Evolutionary conservation across 2,797 vertebrate genomes (phyloP).

Genomic region (Potorous gilbertii): DNA sequence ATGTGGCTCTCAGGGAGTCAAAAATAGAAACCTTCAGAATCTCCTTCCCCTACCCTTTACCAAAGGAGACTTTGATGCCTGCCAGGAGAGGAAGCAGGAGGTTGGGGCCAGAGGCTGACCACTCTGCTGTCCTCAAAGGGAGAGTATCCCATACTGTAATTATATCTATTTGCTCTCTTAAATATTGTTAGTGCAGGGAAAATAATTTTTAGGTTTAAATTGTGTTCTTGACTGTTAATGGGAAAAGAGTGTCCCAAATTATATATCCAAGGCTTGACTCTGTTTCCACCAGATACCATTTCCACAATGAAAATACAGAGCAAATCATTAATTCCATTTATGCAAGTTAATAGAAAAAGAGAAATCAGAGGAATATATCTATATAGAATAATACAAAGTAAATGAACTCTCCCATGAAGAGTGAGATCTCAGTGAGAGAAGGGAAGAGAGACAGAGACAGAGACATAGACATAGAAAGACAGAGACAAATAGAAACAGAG

Average conservation of each 20-base stretch:
- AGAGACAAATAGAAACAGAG: conserved; percentile 2
- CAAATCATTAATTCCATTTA: neutral
- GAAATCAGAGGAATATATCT: neutral
- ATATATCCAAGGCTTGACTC: neutral
- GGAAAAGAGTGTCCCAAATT: neutral
- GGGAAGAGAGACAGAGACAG: no score
- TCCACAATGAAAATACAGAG: neutral
- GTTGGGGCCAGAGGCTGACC: neutral
- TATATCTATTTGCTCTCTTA: neutral
- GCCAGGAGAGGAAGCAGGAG: neutral
- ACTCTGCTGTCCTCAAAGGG: neutral
- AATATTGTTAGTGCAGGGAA: neutral
- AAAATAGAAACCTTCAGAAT: neutral
- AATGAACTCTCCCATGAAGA: neutral
- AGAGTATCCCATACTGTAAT: neutral
- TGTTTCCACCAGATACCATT: neutral
- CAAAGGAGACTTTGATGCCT: neutral
- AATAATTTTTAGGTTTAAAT: neutral
- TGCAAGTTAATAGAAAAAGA: neutral
- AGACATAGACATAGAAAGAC: conserved; percentile 13
- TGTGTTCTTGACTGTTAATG: neutral
- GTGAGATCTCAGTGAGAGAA: neutral
- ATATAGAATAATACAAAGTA: neutral
- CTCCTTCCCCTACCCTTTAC: neutral
- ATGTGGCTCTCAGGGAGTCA: neutral